Evolutionary conservation across 2,797 vertebrate genomes (phyloP).

Genomic region (Peromyscus melanophrys): DNA sequence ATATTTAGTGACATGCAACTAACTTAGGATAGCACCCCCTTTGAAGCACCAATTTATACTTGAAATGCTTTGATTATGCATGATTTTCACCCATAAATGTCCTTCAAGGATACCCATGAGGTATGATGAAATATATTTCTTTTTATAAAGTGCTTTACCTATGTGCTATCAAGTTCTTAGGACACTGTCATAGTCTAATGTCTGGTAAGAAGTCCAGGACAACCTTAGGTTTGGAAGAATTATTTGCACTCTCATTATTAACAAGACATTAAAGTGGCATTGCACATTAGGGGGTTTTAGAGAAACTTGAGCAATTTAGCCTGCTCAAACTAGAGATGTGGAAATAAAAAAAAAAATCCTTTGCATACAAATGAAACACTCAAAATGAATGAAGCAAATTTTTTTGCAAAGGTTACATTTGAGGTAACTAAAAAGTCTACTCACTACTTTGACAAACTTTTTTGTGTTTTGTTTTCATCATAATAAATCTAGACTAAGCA

Average conservation of each 20-base stretch:
- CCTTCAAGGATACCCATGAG: neutral
- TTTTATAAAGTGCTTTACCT: neutral
- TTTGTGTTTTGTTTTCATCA: constrained; percentile 9
- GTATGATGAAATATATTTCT: neutral
- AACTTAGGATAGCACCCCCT: neutral
- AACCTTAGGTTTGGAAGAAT: constrained; percentile 24
- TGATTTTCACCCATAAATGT: neutral
- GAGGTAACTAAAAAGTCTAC: neutral
- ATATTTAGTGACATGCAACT: neutral
- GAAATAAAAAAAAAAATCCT: constrained; percentile 29
- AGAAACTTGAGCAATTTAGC: constrained; percentile 51
- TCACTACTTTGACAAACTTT: neutral
- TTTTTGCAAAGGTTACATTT: neutral
- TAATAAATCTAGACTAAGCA: constrained; percentile 40
- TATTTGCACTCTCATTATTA: neutral
- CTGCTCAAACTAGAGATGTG: constrained; percentile 1
- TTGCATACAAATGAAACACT: neutral
- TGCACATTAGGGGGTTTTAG: neutral
- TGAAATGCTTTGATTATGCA: constrained; percentile 7
- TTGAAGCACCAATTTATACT: constrained; percentile 4
- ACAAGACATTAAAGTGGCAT: neutral
- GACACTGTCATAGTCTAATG: neutral
- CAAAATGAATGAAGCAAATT: neutral
- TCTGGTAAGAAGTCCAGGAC: constrained; percentile 1
- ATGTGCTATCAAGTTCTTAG: neutral